A percentile compares a stretch with the other conserved stretches of the same genome.
These are phyloP conservation scores for Pelecanus crispus DNA, from an alignment of 2,113 vertebrate genomes.

Conservation along the genomic window DNA sequence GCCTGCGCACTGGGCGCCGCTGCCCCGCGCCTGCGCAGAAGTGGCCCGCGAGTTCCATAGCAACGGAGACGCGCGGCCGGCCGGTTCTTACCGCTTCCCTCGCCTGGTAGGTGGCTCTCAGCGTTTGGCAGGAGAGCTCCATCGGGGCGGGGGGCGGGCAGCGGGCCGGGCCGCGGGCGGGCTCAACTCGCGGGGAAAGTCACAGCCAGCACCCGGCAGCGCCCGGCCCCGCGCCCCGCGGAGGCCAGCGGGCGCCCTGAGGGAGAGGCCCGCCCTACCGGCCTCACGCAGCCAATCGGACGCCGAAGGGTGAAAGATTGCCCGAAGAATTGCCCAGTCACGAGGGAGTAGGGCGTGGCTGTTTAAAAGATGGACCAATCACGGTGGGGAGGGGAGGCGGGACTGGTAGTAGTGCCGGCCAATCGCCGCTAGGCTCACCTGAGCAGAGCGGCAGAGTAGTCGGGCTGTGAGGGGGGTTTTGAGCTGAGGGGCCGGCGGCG, in stretches of 20 bases:
- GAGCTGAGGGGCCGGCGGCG: rapidly evolving
- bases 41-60: background rate
- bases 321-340: rapidly evolving
- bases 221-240: rapidly evolving
- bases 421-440: background rate
- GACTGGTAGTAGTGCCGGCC: background rate
- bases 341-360: rapidly evolving
- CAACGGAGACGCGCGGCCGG: background rate
- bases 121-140: constrained; percentile 78
- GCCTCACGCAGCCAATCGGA: background rate
- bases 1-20: background rate
- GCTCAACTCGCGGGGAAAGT: rapidly evolving
- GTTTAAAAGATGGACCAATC: rapidly evolving
- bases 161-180: too few species aligned
- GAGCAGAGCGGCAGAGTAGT: rapidly evolving
- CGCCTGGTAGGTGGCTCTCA: constrained; percentile 72
- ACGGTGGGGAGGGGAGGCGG: rapidly evolving
- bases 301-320: background rate
- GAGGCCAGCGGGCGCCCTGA: too few species aligned
- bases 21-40: background rate
- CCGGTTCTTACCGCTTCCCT: constrained; percentile 79
- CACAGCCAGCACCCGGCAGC: too few species aligned
- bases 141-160: background rate
- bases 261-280: rapidly evolving
- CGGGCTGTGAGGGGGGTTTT: rapidly evolving